phyloP scores from a whole-genome alignment of 1,140 invertebrate species.

The Drosophila micromelanica region DNA sequence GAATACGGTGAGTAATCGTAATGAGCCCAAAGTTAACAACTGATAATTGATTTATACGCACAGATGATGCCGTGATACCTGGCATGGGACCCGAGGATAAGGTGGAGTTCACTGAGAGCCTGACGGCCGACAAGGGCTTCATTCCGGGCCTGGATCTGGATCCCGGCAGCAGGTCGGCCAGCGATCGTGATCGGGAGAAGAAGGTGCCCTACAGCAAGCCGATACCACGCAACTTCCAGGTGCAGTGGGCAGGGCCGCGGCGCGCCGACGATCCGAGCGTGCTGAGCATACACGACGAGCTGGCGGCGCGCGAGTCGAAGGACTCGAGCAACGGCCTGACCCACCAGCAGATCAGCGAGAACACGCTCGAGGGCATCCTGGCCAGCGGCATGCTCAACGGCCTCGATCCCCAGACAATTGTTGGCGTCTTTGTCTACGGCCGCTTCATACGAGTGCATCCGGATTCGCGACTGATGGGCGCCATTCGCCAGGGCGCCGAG shows the following conservation, averaged over 20 bases:
- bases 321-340: constrained; percentile 87
- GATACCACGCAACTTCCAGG: constrained; percentile 97
- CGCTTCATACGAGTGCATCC: constrained; percentile 91
- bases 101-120: constrained; percentile 87
- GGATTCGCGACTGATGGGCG: constrained; percentile 89
- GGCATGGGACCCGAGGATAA: constrained; percentile 95
- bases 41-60: constrained; percentile 54
- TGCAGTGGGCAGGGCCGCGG: constrained; percentile 95
- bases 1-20: constrained; percentile 87
- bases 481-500: constrained; percentile 90
- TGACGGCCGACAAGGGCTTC: constrained; percentile 86
- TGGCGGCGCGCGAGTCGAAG: constrained; percentile 77
- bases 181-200: constrained; percentile 89
- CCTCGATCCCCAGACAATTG: constrained; percentile 90
- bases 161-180: constrained; percentile 85
- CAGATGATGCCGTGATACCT: constrained; percentile 93
- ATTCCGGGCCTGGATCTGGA: constrained; percentile 96
- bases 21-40: neutral
- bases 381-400: constrained; percentile 86
- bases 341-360: constrained; percentile 88
- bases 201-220: constrained; percentile 97
- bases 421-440: constrained; percentile 88
- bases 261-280: constrained; percentile 84
- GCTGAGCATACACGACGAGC: constrained; percentile 72
- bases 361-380: constrained; percentile 89